Conservation (phyloP, 2,797 vertebrate species). For the Simalia tracyae region DNA sequence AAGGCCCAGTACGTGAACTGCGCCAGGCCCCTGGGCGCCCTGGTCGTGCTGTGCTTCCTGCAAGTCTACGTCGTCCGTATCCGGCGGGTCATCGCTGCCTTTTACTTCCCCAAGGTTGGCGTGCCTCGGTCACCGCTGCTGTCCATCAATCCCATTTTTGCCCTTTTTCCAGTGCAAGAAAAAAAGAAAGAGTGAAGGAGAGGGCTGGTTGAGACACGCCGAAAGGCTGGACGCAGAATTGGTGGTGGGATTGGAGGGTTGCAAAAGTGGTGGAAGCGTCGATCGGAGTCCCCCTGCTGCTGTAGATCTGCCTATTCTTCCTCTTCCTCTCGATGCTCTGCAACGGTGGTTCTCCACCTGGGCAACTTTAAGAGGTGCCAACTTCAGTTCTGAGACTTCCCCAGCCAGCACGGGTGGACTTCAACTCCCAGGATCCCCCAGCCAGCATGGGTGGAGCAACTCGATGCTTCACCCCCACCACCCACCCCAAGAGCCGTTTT, state of each 20-base stretch:
- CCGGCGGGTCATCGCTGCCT: slow-evolving; percentile 78
- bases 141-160: rapidly evolving
- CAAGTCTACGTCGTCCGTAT: slow-evolving; percentile 85
- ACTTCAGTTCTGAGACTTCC: too few species aligned
- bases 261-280: not conserved
- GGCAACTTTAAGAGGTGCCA: too few species aligned
- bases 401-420: too few species aligned
- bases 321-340: too few species aligned
- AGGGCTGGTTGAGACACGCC: not conserved
- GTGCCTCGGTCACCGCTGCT: rapidly evolving
- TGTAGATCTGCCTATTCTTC: not conserved
- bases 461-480: too few species aligned
- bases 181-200: not conserved
- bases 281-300: rapidly evolving
- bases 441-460: too few species aligned
- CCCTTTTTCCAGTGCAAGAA: not conserved
- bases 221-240: not conserved
- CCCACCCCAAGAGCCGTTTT: too few species aligned
- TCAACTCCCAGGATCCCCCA: too few species aligned
- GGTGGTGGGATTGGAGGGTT: not conserved
- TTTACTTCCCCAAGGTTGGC: slow-evolving; percentile 83
- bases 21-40: slow-evolving; percentile 57
- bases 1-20: slow-evolving; percentile 65
- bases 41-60: slow-evolving; percentile 74
- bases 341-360: too few species aligned